Percentiles rank a stretch among this genome's conserved stretches.
Conservation (phyloP, 2,888 invertebrate genomes). For the Cerastis leucographa region DNA sequence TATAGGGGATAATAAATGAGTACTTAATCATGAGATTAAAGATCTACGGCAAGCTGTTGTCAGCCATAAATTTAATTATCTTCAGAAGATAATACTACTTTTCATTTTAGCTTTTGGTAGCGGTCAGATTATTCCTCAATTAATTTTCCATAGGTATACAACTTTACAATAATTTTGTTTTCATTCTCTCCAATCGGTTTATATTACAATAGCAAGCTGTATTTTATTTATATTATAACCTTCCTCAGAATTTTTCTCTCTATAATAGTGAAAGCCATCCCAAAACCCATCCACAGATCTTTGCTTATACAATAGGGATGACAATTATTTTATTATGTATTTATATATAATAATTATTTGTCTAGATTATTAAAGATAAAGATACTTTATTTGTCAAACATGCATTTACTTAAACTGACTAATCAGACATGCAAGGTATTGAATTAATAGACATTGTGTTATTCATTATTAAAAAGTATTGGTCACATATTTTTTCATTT, state of each 20-base stretch:
- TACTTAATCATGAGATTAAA: slow-evolving; percentile 40
- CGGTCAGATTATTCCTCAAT: neutral
- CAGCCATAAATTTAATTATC: slow-evolving; percentile 46
- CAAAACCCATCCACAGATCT: neutral
- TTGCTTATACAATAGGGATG: no score
- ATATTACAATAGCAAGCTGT: neutral
- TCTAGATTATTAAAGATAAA: no score
- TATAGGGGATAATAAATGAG: slow-evolving; percentile 17
- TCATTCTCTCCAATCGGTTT: neutral
- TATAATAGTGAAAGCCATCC: neutral
- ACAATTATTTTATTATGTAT: no score
- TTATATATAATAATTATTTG: no score
- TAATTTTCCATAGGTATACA: neutral
- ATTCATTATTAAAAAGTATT: no score
- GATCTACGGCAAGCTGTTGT: slow-evolving; percentile 27
- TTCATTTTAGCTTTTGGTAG: slow-evolving; percentile 17
- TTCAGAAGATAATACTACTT: slow-evolving; percentile 17
- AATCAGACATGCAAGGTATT: no score
- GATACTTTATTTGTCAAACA: no score
- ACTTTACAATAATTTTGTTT: neutral
- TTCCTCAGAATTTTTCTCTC: neutral
- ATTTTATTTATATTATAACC: neutral
- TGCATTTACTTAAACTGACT: no score
- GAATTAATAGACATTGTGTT: no score
- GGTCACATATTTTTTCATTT: no score